A percentile compares a stretch with the other conserved stretches of the same genome.
These are phyloP conservation scores for Ictalurus furcatus DNA, from an alignment of 2,113 vertebrate genomes.

Conservation along the genomic window DNA sequence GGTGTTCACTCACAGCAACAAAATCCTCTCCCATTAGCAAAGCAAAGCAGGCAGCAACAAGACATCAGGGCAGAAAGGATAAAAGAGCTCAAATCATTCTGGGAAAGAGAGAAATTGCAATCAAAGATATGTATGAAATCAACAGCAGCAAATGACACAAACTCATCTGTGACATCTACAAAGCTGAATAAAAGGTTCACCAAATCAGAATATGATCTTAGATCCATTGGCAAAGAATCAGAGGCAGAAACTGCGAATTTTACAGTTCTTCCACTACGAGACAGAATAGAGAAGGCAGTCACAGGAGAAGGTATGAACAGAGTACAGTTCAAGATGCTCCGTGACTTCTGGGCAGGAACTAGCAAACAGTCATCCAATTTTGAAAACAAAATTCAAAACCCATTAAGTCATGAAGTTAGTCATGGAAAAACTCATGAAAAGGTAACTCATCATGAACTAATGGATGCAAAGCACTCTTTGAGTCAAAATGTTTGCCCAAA, in stretches of 20 bases:
- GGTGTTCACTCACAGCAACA: slow-evolving; percentile 2
- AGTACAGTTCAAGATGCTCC: slow-evolving; percentile 81
- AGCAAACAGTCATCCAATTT: slow-evolving; percentile 56
- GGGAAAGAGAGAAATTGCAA: slow-evolving; percentile 78
- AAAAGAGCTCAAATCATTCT: slow-evolving; percentile 85
- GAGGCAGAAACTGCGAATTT: slow-evolving; percentile 62
- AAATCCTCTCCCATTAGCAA: slow-evolving; percentile 15
- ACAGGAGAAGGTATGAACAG: slow-evolving; percentile 66
- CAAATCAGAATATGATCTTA: slow-evolving; percentile 67
- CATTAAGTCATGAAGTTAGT: slow-evolving; percentile 50
- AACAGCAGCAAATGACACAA: slow-evolving; percentile 54
- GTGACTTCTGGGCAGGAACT: slow-evolving; percentile 82
- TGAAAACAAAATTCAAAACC: slow-evolving; percentile 58
- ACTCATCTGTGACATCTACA: slow-evolving; percentile 37
- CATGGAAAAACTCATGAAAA: slow-evolving; percentile 11
- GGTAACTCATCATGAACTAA: neutral
- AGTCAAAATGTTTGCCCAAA: slow-evolving; percentile 41
- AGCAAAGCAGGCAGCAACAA: slow-evolving; percentile 46
- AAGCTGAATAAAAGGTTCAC: slow-evolving; percentile 63
- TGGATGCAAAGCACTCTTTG: slow-evolving; percentile 42
- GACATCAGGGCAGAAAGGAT: slow-evolving; percentile 70
- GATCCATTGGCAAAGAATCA: slow-evolving; percentile 56
- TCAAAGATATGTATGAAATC: slow-evolving; percentile 54
- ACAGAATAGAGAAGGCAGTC: slow-evolving; percentile 71
- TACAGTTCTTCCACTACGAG: slow-evolving; percentile 73